Conservation (phyloP, 2,888 invertebrate species). For the Polietes domitor region DNA sequence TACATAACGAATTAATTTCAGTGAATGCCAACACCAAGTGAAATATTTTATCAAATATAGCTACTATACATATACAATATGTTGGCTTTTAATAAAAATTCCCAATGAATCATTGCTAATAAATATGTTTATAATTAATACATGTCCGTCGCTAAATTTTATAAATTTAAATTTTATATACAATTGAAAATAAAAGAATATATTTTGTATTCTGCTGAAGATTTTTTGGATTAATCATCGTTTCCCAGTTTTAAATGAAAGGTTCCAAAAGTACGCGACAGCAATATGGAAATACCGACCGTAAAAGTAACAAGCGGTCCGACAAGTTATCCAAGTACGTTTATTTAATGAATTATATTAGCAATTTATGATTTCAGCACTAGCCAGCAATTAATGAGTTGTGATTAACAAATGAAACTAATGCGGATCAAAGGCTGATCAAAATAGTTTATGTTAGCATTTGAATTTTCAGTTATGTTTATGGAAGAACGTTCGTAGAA, state of each 20-base stretch:
- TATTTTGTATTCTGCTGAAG: not conserved
- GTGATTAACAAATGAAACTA: not conserved
- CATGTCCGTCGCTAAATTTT: not conserved
- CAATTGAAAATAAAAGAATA: conserved; percentile 3
- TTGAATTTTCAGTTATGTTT: conserved; percentile 13
- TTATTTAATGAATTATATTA: conserved; percentile 9
- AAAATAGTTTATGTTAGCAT: too few relatives aligned
- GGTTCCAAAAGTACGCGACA: conserved; percentile 72
- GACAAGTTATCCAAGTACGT: conserved; percentile 69
- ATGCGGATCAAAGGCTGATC: conserved; percentile 25
- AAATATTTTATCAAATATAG: not conserved
- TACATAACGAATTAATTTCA: not conserved
- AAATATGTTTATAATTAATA: not conserved
- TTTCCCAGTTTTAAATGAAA: conserved; percentile 73
- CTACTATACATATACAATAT: not conserved
- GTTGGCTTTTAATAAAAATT: not conserved
- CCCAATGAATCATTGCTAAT: not conserved
- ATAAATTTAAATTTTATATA: not conserved
- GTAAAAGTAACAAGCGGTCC: conserved; percentile 73
- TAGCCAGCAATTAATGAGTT: not conserved
- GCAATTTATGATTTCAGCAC: conserved; percentile 4
- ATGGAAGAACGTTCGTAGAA: not conserved
- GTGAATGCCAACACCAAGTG: not conserved
- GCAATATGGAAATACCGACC: conserved; percentile 74
- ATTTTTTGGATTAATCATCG: not conserved